Percentiles rank a stretch among this genome's conserved stretches.
Conservation (phyloP, 2,113 vertebrate genomes). For the Amblyornis subalaris region DNA sequence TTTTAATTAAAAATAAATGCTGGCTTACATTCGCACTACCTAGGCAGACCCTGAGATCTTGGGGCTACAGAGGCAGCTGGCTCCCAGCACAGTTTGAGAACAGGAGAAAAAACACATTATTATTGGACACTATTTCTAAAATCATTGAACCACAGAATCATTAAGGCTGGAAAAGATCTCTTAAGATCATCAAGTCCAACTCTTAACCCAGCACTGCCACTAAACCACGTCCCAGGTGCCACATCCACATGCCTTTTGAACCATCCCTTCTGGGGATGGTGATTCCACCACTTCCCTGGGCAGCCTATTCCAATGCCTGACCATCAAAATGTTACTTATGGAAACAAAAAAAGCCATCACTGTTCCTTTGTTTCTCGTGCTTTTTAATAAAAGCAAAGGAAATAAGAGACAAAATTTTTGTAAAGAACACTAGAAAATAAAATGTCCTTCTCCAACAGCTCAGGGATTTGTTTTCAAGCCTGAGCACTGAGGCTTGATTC, state of each 20-base stretch:
- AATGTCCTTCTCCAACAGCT: neutral
- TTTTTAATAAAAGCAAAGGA: neutral
- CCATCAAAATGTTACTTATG: neutral
- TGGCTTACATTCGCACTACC: neutral
- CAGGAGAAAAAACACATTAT: neutral
- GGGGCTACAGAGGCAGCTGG: neutral
- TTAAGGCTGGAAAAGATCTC: neutral
- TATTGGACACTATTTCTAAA: neutral
- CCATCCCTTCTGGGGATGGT: neutral
- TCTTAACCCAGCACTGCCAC: neutral
- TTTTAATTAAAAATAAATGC: neutral
- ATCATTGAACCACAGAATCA: fast-evolving
- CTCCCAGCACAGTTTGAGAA: neutral
- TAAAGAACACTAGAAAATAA: neutral
- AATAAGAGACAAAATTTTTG: neutral
- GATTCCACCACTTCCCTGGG: neutral
- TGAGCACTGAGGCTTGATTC: neutral
- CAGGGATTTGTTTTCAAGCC: neutral
- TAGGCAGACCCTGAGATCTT: neutral
- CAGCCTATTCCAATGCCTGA: neutral
- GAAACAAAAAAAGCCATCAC: neutral
- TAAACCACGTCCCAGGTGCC: neutral
- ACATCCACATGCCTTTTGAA: neutral
- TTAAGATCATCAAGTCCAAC: neutral
- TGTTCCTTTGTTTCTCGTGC: neutral